Evolutionary conservation across 2,888 invertebrate genomes (phyloP), one percentile per base, ranked within the genome.

Genomic region (Hylaea fasciaria): DNA sequence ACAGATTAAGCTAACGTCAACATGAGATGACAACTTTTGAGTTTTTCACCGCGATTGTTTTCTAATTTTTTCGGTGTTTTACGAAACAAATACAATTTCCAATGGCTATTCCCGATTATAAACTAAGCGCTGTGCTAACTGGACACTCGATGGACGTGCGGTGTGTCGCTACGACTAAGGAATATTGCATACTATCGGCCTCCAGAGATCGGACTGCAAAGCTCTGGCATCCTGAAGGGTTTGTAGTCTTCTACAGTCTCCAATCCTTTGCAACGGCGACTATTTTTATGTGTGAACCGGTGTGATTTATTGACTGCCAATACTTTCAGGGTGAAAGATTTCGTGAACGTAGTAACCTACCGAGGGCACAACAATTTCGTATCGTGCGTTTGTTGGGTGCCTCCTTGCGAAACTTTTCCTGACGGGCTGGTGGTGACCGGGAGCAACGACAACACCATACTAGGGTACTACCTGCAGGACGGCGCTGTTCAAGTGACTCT

Each of bases 81-180:
- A 62, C 65, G 55, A 58, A 62, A 68, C 74, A 70, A 57, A 57
- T 64, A 66, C 51, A 39, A 40, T 22, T 50, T 14, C 63, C 71
- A 79, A 92, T 92, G 92, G 91, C 90, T 81, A 74, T 90, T 73
- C 89, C 91, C 52, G 92, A 94, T 72, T 98, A 96, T 86, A 97
- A 96, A 92, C 91, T 98, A 68, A 96, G 97, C 83, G 94, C 95
- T 78, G 94, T 95, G 70, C 89, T 98, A 53, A 87, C 91, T 70
- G 97, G 97, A 0, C 98, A 98, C 86, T 95, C 95, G 45, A 93
- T 95, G 81, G 98, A 98, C 84, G 97, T 98, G 16, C 94, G 98
- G 72, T 94, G 96, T 57, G 94, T 98, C 16, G 94, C 94, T 53
- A 93, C 92, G 11, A 89, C 93, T 7, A 89, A 93, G 63, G 95